These are phyloP conservation scores for Sebastes trivittatus DNA, from an alignment of 2,797 vertebrate genomes.

Conservation along the genomic window DNA sequence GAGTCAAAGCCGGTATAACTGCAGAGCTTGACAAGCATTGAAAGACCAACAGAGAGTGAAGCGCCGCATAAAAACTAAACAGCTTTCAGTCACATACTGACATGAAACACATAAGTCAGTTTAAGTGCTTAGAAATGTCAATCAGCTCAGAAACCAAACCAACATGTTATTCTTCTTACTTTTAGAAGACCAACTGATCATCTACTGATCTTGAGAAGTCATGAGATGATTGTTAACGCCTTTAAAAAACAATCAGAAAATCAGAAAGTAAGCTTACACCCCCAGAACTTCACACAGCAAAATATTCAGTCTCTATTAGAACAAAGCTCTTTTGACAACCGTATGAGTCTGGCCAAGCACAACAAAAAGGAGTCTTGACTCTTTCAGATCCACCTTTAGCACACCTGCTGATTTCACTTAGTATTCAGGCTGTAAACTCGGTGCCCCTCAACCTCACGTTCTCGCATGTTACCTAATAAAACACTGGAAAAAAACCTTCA, in stretches of 20 bases:
- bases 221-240: too few relatives aligned
- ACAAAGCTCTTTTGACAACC: neutral
- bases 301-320: neutral
- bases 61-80: neutral
- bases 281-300: neutral
- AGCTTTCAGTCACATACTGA: neutral
- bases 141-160: neutral
- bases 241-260: too few relatives aligned
- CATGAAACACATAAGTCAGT: neutral
- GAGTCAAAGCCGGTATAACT: neutral
- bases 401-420: neutral
- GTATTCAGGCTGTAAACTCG: neutral
- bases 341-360: neutral
- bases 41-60: neutral
- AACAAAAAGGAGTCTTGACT: neutral
- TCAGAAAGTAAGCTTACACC: too few relatives aligned
- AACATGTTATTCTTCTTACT: neutral
- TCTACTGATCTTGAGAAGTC: neutral
- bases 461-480: neutral
- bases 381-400: neutral
- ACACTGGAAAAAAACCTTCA: neutral
- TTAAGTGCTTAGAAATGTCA: neutral
- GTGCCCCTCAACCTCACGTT: neutral
- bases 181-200: neutral
- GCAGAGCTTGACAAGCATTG: neutral